phyloP scores from a whole-genome alignment of 2,113 vertebrate genomes.

The Osmerus mordax region DNA sequence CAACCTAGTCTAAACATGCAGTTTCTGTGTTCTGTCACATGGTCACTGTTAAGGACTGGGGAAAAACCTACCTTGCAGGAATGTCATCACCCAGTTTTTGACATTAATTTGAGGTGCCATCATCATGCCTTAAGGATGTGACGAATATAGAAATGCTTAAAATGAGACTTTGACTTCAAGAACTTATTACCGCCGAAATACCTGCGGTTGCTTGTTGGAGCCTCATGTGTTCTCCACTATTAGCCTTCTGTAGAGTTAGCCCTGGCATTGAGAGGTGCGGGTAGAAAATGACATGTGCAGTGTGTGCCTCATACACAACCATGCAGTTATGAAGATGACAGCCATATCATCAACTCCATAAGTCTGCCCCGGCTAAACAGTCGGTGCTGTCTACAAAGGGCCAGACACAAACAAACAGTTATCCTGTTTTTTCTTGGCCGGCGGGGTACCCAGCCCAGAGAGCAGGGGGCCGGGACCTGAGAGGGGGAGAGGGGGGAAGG shows the following conservation, averaged over 20 bases:
- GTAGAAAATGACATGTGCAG: not conserved
- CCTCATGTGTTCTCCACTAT: no score
- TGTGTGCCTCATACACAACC: not conserved
- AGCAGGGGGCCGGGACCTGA: not conserved
- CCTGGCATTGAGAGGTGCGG: no score
- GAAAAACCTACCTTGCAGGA: no score
- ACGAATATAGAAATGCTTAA: no score
- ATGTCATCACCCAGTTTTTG: no score
- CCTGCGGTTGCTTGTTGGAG: not conserved
- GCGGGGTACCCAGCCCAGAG: conserved; percentile 20
- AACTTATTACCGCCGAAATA: no score
- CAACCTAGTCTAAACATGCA: conserved; percentile 38
- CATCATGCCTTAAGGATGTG: no score
- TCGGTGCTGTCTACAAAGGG: conserved; percentile 49
- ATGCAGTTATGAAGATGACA: conserved; percentile 61
- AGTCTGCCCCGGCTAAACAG: conserved; percentile 52
- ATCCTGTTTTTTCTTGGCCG: conserved; percentile 50
- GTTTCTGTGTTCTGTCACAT: not conserved
- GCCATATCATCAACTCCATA: conserved; percentile 60
- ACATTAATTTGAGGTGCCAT: no score
- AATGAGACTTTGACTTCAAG: no score
- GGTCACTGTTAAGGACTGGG: no score
- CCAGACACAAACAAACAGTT: conserved; percentile 60
- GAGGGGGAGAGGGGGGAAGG: not conserved
- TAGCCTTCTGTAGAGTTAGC: no score